Evolutionary conservation across 2,113 vertebrate species (phyloP), one percentile per base, ranked within the genome.

Genomic region (Myiagra hebetior): DNA sequence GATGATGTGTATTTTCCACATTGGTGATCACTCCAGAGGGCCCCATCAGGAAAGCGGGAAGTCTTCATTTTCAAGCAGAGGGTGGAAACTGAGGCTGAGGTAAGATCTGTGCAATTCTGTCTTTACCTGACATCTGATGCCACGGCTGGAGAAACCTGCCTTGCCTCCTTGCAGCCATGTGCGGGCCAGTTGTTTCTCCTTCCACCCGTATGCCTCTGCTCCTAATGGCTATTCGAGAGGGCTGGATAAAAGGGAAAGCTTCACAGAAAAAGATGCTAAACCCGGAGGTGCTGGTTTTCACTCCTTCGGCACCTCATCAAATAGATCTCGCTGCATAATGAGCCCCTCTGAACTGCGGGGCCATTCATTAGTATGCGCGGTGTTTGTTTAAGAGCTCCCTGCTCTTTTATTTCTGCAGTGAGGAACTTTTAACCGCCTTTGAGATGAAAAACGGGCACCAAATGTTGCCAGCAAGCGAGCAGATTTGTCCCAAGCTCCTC

Each of bases 301-400:
- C 87, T 94, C 63, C 91, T 96, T 46, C 7, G 1, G 39, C 50
- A 39, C 80, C 74, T 91, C 96, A 93, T 89, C 91, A 87, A 95
- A 88, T 49, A 56, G 82, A 63, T 94, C 60, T 64, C 17, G 1
- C 79, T 95, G 89, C 90, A 96, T 95, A 96, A 97, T 92, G 89
- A 95, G 74, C 56, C 70, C 74, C 74, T 87, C 91, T 52, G 49
- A 83, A 68, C 80, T 57, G 46, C 9, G 2, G 24, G n/a, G 16
- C 90, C 37, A 12, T 92, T 94, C 87, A 92, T 96, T 95, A 82
- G 82, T 73, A 95, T 95, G 91, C 64, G 1, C 3, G 1, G 19
- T 93, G 89, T 96, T 97, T 96, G 89, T 93, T 96, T 91, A 95
- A 93, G 89, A 65, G 62, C 65, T 80, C 65, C 41, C 83, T 35